Evolutionary conservation across 2,888 invertebrate species (phyloP).

Genomic region (Melanchra persicariae): DNA sequence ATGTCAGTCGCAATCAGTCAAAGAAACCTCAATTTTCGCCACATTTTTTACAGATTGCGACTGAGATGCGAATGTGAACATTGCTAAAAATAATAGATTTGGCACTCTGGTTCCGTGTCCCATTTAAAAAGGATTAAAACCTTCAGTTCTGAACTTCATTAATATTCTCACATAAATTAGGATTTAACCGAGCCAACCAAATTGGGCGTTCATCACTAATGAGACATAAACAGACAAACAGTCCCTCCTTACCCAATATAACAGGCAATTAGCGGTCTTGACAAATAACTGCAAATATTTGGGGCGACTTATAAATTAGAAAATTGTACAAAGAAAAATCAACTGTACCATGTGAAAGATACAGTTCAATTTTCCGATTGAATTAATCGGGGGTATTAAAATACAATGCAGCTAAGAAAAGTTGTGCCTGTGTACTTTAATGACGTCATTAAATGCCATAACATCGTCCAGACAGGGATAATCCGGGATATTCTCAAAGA

Average conservation of each 20-base stretch:
- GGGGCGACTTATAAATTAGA: slow-evolving; percentile 71
- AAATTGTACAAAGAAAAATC: slow-evolving; percentile 38
- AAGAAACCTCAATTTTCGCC: too few species aligned
- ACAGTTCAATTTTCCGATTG: slow-evolving; percentile 48
- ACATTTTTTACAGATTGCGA: too few species aligned
- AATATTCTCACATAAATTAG: slow-evolving; percentile 59
- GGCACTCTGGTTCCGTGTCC: accelerated
- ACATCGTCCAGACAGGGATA: slow-evolving; percentile 79
- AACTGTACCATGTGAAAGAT: neutral
- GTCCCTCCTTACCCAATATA: slow-evolving; percentile 70
- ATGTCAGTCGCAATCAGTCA: too few species aligned
- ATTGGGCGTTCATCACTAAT: slow-evolving; percentile 72
- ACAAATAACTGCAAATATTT: slow-evolving; percentile 82
- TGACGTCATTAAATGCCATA: slow-evolving; percentile 83
- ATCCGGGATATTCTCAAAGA: slow-evolving; percentile 71
- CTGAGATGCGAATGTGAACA: too few species aligned
- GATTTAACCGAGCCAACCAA: slow-evolving; percentile 54
- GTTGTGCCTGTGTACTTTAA: slow-evolving; percentile 82
- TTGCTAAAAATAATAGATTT: too few species aligned
- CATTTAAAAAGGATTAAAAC: neutral
- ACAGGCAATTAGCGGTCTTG: slow-evolving; percentile 84
- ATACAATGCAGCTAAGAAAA: slow-evolving; percentile 79
- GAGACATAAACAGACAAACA: slow-evolving; percentile 77
- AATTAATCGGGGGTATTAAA: slow-evolving; percentile 65
- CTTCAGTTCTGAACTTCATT: slow-evolving; percentile 22